Percentiles rank a stretch among this genome's conserved stretches.
Evolutionary conservation across 2,888 invertebrate species (phyloP).

Genomic region (Netelia virgata): DNA sequence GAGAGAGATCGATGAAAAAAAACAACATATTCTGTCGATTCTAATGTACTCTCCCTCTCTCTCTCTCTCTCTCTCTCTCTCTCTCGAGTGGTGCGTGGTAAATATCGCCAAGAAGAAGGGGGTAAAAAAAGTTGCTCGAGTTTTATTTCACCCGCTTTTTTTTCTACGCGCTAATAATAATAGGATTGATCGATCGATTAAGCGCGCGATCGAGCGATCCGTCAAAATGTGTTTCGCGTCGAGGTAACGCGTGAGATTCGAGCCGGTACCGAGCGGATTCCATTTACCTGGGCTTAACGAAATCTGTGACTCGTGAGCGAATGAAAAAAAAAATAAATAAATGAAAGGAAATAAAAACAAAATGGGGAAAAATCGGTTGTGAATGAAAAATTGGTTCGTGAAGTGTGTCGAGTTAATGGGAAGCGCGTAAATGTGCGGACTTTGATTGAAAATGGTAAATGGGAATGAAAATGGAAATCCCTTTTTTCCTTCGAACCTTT

Average conservation of each 20-base stretch:
- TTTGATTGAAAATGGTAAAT: slow-evolving; percentile 38
- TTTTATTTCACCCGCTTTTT: not conserved
- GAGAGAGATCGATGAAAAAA: not conserved
- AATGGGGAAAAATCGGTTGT: not conserved
- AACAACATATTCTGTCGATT: not conserved
- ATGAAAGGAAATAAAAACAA: no score
- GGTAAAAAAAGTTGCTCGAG: slow-evolving; percentile 17
- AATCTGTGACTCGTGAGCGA: no score
- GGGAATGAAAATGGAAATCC: slow-evolving; percentile 1
- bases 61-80: not conserved
- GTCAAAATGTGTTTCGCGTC: not conserved
- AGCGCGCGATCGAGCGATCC: not conserved
- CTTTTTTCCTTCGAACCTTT: slow-evolving; percentile 30
- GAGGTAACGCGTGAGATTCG: not conserved
- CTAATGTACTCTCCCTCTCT: not conserved
- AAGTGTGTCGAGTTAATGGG: not conserved
- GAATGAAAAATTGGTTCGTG: slow-evolving; percentile 18
- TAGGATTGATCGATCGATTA: slow-evolving; percentile 33
- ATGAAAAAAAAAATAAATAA: no score
- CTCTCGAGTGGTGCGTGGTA: not conserved
- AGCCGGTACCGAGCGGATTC: not conserved
- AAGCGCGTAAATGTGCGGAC: not conserved
- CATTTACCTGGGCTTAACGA: no score
- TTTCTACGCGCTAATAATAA: not conserved
- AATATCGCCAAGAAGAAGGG: not conserved